phyloP scores from a whole-genome alignment of 2,888 invertebrate species.

The Elaeidobius kamerunicus region DNA sequence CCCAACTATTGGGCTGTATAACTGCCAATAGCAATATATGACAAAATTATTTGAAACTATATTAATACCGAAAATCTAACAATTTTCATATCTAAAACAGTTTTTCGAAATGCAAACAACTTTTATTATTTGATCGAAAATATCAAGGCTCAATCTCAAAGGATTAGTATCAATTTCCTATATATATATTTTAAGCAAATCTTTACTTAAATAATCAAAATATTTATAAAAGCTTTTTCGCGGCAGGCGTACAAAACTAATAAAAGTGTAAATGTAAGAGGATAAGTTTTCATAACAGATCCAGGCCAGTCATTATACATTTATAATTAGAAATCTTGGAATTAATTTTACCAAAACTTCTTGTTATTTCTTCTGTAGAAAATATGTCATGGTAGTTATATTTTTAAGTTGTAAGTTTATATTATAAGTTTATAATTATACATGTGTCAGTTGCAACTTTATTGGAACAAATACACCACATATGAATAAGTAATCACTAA shows the following conservation, averaged over 20 bases:
- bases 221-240: slow-evolving; percentile 17
- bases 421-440: too few species aligned
- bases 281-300: slow-evolving; percentile 17
- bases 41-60: too few species aligned
- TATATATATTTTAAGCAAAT: slow-evolving; percentile 1
- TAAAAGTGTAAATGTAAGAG: slow-evolving; percentile 5
- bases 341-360: too few species aligned
- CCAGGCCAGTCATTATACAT: slow-evolving; percentile 8
- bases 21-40: too few species aligned
- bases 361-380: too few species aligned
- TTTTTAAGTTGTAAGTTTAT: too few species aligned
- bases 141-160: slow-evolving; percentile 5
- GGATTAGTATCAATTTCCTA: slow-evolving; percentile 11
- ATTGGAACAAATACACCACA: too few species aligned
- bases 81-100: neutral
- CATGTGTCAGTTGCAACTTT: too few species aligned
- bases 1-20: too few species aligned
- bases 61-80: too few species aligned
- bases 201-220: slow-evolving; percentile 21
- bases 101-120: slow-evolving; percentile 4
- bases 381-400: too few species aligned
- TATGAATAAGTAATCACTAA: too few species aligned
- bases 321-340: slow-evolving; percentile 9
- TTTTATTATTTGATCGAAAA: slow-evolving; percentile 6
- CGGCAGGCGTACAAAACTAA: slow-evolving; percentile 16